Conservation (phyloP, 1,140 invertebrate genomes). For the Tetramorium alpestre region DNA sequence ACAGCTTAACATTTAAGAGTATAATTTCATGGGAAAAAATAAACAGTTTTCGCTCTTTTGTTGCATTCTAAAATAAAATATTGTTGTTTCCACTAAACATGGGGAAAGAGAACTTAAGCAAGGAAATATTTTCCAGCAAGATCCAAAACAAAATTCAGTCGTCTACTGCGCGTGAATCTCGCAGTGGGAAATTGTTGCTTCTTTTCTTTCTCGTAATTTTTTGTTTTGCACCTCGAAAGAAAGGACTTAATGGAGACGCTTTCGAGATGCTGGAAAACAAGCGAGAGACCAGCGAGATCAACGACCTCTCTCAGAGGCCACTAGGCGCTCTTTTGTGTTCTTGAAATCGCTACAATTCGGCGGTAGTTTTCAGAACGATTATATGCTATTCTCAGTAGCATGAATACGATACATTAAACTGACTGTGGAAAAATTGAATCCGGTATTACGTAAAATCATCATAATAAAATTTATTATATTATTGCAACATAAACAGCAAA, state of each 20-base stretch:
- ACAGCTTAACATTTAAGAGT: background rate
- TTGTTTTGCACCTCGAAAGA: constrained; percentile 43
- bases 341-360: constrained; percentile 32
- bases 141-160: constrained; percentile 6
- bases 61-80: constrained; percentile 14
- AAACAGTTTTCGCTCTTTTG: background rate
- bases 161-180: constrained; percentile 36
- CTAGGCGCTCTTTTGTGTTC: constrained; percentile 39
- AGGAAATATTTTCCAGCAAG: constrained; percentile 38
- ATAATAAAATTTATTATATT: background rate
- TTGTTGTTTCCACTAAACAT: background rate
- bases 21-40: background rate
- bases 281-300: constrained; percentile 43
- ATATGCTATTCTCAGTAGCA: constrained; percentile 21
- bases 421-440: background rate
- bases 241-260: constrained; percentile 55
- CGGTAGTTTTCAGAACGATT: constrained; percentile 6
- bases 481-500: background rate
- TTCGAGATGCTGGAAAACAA: constrained; percentile 49
- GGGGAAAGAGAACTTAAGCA: background rate
- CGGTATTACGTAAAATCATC: background rate
- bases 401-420: background rate
- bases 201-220: constrained; percentile 53
- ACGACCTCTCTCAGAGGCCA: constrained; percentile 41
- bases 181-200: constrained; percentile 28